phyloP scores from a whole-genome alignment of 2,797 vertebrate genomes.

The Eulemur albifrons region DNA sequence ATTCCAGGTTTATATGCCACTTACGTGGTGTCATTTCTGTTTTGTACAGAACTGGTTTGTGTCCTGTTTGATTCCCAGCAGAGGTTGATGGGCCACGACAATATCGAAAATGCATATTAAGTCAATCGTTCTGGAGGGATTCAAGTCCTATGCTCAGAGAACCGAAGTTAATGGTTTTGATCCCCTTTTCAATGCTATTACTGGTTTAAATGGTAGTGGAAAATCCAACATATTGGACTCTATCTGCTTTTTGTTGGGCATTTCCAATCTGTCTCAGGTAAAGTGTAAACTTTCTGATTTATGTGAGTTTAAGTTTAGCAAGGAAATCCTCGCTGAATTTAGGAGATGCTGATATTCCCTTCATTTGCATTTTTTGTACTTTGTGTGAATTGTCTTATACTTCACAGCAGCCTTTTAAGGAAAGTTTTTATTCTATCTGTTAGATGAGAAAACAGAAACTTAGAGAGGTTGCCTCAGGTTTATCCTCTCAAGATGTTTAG shows the following conservation, averaged over 20 bases:
- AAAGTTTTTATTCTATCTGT: not conserved
- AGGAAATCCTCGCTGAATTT: not conserved
- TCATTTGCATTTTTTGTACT: not conserved
- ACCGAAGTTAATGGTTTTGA: conserved; percentile 95
- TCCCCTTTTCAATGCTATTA: conserved; percentile 96
- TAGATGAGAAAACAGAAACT: not conserved
- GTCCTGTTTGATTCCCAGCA: not conserved
- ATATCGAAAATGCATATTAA: conserved; percentile 92
- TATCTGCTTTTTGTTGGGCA: conserved; percentile 96
- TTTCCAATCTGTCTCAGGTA: conserved; percentile 93
- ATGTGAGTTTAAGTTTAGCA: not conserved
- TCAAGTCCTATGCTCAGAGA: conserved; percentile 97
- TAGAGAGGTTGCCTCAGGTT: not conserved
- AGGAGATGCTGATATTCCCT: not conserved
- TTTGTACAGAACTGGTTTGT: not conserved
- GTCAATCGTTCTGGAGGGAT: conserved; percentile 94
- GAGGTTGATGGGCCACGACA: not conserved
- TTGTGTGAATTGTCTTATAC: not conserved
- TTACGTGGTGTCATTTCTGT: not conserved
- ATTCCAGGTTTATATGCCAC: not conserved
- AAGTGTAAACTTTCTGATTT: conserved; percentile 53
- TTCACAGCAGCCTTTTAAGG: not conserved
- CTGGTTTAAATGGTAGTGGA: conserved; percentile 97
- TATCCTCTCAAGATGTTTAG: not conserved
- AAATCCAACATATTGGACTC: conserved; percentile 98